Conservation (phyloP, 1,140 invertebrate species). For the Zaprionus vittiger region DNA sequence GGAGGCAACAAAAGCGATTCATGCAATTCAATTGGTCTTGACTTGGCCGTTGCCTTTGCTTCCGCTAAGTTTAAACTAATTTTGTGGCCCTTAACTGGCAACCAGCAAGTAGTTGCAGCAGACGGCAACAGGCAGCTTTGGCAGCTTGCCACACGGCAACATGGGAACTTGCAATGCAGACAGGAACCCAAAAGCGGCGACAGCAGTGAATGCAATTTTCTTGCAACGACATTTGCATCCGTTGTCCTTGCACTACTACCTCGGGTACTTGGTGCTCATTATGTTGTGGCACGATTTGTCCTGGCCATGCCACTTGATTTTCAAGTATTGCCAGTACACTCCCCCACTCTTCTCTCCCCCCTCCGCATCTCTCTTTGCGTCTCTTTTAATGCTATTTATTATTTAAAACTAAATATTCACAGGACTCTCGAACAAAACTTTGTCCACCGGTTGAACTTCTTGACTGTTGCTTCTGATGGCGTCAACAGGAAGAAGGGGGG, state of each 20-base stretch:
- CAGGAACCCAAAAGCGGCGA: background rate
- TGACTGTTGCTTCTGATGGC: conserved; percentile 66
- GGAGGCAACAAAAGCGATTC: conserved; percentile 48
- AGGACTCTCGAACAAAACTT: conserved; percentile 42
- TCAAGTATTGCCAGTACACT: conserved; percentile 33
- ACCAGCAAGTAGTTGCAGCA: background rate
- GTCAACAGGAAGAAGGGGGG: conserved; percentile 10
- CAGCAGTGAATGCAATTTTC: conserved; percentile 64
- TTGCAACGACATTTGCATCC: conserved; percentile 64
- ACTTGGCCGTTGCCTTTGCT: conserved; percentile 37
- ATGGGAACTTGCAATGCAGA: background rate
- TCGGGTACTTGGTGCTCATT: conserved; percentile 58
- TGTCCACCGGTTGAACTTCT: conserved; percentile 47
- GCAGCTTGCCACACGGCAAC: conserved; percentile 4
- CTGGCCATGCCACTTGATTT: conserved; percentile 63
- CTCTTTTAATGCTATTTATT: conserved; percentile 57
- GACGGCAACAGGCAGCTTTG: conserved; percentile 36
- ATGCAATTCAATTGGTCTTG: conserved; percentile 21
- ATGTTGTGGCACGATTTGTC: conserved; percentile 70
- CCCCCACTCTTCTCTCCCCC: conserved; percentile 28
- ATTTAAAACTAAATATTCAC: conserved; percentile 74
- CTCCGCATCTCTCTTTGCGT: background rate
- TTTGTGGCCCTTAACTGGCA: conserved; percentile 76
- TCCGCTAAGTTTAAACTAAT: conserved; percentile 80
- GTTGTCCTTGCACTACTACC: conserved; percentile 19